A percentile compares a stretch with the other conserved stretches of the same genome.
phyloP scores from a whole-genome alignment of 1,140 invertebrate species.

The Sinonovacula constricta region DNA sequence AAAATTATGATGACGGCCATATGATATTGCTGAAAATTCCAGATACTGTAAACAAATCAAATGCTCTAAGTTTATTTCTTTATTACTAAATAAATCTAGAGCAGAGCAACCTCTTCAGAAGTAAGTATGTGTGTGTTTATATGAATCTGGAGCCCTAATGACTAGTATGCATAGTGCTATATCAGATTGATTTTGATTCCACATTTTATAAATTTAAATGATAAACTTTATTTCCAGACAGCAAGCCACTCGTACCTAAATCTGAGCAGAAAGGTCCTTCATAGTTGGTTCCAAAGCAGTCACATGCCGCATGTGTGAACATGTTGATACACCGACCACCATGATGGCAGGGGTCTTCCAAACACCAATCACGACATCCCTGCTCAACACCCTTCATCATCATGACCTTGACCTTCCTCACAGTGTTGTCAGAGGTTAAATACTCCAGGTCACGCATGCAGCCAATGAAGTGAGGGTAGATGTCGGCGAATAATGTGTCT shows the following conservation, averaged over 20 bases:
- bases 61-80: too few relatives aligned
- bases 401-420: slow-evolving; percentile 88
- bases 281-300: slow-evolving; percentile 92
- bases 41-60: too few relatives aligned
- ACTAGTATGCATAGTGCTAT: too few relatives aligned
- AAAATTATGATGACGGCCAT: too few relatives aligned
- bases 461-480: slow-evolving; percentile 94
- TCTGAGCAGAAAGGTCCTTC: slow-evolving; percentile 94
- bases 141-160: too few relatives aligned
- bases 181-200: too few relatives aligned
- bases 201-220: too few relatives aligned
- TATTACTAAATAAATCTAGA: too few relatives aligned
- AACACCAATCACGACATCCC: slow-evolving; percentile 83
- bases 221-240: too few relatives aligned
- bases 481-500: slow-evolving; percentile 80
- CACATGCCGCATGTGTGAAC: slow-evolving; percentile 66
- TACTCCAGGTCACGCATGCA: slow-evolving; percentile 92
- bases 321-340: slow-evolving; percentile 67
- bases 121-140: too few relatives aligned
- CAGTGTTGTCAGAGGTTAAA: slow-evolving; percentile 87
- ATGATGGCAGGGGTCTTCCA: slow-evolving; percentile 60
- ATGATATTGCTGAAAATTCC: too few relatives aligned
- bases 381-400: slow-evolving; percentile 76
- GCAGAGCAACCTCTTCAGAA: too few relatives aligned
- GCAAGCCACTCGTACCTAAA: slow-evolving; percentile 90